Conservation (phyloP, 2,797 vertebrate species). For the Spinibarbus caldwelli region DNA sequence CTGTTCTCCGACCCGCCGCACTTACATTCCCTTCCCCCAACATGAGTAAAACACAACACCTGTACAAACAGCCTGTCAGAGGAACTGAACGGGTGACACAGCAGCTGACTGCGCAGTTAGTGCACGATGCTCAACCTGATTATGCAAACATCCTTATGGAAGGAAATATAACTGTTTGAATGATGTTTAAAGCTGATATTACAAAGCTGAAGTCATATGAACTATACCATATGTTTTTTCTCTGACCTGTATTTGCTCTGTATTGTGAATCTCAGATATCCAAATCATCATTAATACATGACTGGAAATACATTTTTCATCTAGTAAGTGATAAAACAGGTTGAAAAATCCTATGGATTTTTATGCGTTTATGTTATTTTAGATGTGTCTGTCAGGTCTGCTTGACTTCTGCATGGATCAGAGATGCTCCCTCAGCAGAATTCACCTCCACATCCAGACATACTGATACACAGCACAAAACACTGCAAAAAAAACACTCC, state of each 20-base stretch:
- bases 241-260: not conserved
- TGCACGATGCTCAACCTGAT: not conserved
- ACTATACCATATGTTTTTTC: not conserved
- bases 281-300: not conserved
- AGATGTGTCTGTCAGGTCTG: not conserved
- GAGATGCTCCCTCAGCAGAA: slow-evolving; percentile 39
- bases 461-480: slow-evolving; percentile 41
- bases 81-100: slow-evolving; percentile 36
- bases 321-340: not conserved
- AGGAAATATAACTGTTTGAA: not conserved
- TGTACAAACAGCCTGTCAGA: slow-evolving; percentile 62
- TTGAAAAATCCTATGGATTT: not conserved
- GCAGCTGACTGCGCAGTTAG: not conserved
- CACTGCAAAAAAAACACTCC: too few relatives aligned
- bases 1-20: slow-evolving; percentile 35
- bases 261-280: not conserved
- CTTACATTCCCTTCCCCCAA: slow-evolving; percentile 22
- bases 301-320: not conserved
- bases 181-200: not conserved
- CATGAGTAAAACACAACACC: slow-evolving; percentile 60
- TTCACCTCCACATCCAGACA: slow-evolving; percentile 6
- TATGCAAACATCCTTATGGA: not conserved
- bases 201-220: not conserved
- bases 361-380: not conserved
- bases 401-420: slow-evolving; percentile 14